Conservation (phyloP, 1,140 invertebrate species). For the Charaxes varanes region DNA sequence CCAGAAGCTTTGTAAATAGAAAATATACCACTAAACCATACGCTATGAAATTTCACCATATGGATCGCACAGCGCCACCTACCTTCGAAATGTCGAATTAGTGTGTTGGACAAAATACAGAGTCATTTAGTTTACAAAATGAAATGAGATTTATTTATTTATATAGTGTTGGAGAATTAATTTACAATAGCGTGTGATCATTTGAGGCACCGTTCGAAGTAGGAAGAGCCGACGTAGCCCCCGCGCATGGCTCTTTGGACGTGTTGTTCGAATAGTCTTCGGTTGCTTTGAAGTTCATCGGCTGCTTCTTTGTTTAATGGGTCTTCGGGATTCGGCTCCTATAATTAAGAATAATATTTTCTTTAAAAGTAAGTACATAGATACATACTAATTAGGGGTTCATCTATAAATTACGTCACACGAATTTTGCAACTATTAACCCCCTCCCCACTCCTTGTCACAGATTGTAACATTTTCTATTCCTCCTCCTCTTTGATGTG, state of each 20-base stretch:
- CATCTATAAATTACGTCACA: no score
- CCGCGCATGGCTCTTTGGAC: slow-evolving; percentile 97
- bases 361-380: no score
- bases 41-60: neutral
- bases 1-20: no score
- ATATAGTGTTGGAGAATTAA: slow-evolving; percentile 52
- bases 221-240: slow-evolving; percentile 92
- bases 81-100: neutral
- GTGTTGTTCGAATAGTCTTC: slow-evolving; percentile 96
- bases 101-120: neutral
- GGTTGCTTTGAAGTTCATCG: slow-evolving; percentile 95
- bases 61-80: slow-evolving; percentile 13
- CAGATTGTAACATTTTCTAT: no score
- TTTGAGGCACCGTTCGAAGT: slow-evolving; percentile 97
- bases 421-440: no score
- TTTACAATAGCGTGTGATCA: slow-evolving; percentile 76
- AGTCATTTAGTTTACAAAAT: slow-evolving; percentile 31
- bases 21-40: no score
- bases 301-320: slow-evolving; percentile 99
- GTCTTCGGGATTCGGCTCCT: slow-evolving; percentile 99
- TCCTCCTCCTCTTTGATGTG: no score
- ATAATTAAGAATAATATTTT: no score
- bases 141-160: slow-evolving; percentile 68
- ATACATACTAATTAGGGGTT: neutral
- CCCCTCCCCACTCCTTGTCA: no score